Percentiles rank a stretch among this genome's conserved stretches.
These are phyloP conservation scores for Arvicanthis niloticus DNA, from an alignment of 2,113 vertebrate species.

Conservation along the genomic window DNA sequence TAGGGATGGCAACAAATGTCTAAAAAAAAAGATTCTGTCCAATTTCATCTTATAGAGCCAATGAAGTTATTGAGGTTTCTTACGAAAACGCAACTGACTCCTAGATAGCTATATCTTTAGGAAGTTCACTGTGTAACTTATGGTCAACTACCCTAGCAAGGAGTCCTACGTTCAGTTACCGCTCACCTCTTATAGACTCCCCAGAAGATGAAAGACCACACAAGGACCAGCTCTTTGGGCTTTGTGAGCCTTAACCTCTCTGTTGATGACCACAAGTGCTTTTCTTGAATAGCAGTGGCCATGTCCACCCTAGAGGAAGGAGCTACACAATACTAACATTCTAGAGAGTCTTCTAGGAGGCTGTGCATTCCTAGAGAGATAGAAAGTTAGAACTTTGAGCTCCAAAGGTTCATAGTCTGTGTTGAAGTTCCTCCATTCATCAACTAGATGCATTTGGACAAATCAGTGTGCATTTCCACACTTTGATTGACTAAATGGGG, in stretches of 20 bases:
- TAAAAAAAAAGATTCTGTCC: background rate
- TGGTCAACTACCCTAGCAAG: background rate
- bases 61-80: background rate
- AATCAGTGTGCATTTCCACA: background rate
- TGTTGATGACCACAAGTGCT: background rate
- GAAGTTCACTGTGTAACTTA: background rate
- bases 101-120: background rate
- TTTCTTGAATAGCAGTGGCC: background rate
- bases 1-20: background rate
- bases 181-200: background rate
- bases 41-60: background rate
- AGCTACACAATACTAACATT: background rate
- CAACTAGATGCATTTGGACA: background rate
- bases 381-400: conserved; percentile 2
- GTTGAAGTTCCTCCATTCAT: background rate
- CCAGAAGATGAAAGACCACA: background rate
- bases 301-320: too few species aligned
- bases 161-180: background rate
- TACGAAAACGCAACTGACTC: background rate
- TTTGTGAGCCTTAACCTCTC: background rate
- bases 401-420: background rate
- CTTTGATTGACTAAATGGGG: background rate
- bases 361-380: background rate
- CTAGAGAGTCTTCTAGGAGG: background rate
- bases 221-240: background rate